Evolutionary conservation across 2,797 vertebrate genomes (phyloP), one percentile per base, ranked within the genome.

Genomic region (Siniperca obscura): DNA sequence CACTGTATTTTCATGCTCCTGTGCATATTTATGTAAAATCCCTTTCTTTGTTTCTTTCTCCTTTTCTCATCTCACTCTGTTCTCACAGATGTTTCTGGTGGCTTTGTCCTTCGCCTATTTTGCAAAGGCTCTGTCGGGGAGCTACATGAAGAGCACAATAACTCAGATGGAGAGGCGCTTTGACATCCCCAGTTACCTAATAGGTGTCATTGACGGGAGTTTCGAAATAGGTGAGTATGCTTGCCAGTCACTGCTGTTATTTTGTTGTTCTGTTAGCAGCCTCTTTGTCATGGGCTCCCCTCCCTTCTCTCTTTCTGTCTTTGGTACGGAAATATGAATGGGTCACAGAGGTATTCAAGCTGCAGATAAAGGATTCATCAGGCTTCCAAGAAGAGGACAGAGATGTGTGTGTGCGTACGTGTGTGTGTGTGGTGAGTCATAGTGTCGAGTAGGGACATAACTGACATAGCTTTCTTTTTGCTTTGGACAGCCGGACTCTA

Each of bases 121-220:
- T 82, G 93, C 95, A 5, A 98, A 97, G 93, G 19, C 95, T 0
- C 84, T 97, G 80, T 94, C 92, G 50, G 97, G 89, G 56, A 84
- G 95, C 1, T 97, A 96, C 70, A 97, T 97, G 95, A 97, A 99
- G 94, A 97, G 96, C 90, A 96, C 96, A 81, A 95, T 98, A 93
- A 97, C 97, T 42, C 98, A 98, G 85, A 95, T 99, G 86, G 98
- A 99, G 94, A 90, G 97, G 44, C 96, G 97, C 89, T 99, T 99
- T 84, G 97, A 96, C 86, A 93, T 98, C 86, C 78, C 97, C 0
- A 97, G 97, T 50, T 97, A 97, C 57, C 83, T 94, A 9, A 93
- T 95, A 66, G 98, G 98, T 57, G 89, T 98, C 62, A 82, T 98
- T 61, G 97, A 98, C 2, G 96, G 97, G 66, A 96, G 97, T 93